phyloP scores from a whole-genome alignment of 1,140 invertebrate species.

The Cepaea nemoralis region DNA sequence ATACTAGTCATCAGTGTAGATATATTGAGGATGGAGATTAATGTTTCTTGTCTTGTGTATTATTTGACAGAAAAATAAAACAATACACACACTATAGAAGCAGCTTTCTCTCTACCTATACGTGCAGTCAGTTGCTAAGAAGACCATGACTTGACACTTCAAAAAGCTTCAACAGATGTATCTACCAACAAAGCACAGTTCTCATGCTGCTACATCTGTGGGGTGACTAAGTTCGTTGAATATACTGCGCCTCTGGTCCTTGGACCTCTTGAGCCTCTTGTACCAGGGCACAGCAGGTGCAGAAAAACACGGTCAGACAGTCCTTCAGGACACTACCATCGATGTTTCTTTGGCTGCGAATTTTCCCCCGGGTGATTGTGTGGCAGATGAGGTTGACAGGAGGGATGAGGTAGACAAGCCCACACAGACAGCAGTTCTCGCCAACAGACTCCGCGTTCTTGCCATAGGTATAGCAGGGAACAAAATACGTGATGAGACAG shows the following conservation, averaged over 20 bases:
- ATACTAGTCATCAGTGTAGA: too few relatives aligned
- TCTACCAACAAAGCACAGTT: too few relatives aligned
- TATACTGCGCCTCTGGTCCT: constrained; percentile 20
- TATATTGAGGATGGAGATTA: too few relatives aligned
- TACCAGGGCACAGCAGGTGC: constrained; percentile 62
- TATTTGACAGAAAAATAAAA: too few relatives aligned
- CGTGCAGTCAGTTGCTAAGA: too few relatives aligned
- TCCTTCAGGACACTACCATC: constrained; percentile 61
- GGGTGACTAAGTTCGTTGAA: too few relatives aligned
- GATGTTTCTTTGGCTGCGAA: constrained; percentile 63
- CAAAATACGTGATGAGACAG: constrained; percentile 65
- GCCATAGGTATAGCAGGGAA: constrained; percentile 68
- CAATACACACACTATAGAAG: too few relatives aligned
- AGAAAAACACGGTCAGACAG: constrained; percentile 60
- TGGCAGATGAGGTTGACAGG: constrained; percentile 54
- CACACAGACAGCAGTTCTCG: constrained; percentile 65
- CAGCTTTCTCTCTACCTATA: too few relatives aligned
- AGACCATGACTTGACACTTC: too few relatives aligned
- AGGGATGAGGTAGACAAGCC: constrained; percentile 59
- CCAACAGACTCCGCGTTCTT: constrained; percentile 69
- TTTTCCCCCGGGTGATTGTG: constrained; percentile 62
- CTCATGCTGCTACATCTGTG: too few relatives aligned
- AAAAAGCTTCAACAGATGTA: too few relatives aligned
- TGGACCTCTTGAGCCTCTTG: constrained; percentile 68
- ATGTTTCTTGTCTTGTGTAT: too few relatives aligned